Conservation (phyloP, 2,888 invertebrate species). For the Tineola bisselliella region DNA sequence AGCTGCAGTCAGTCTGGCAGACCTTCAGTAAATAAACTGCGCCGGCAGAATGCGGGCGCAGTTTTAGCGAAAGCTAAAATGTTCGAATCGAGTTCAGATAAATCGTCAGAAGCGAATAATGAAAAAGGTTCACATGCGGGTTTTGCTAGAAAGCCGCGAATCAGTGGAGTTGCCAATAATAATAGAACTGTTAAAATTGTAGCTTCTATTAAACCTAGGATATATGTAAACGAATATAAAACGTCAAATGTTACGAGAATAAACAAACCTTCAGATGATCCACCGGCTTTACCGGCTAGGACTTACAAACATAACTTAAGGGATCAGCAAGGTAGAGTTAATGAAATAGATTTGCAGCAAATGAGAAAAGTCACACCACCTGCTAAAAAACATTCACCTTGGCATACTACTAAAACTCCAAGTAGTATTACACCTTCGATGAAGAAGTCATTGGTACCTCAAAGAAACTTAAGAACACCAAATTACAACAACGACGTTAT, state of each 20-base stretch:
- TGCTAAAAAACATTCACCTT: conserved; percentile 41
- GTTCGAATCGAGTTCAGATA: conserved; percentile 71
- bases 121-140: conserved; percentile 38
- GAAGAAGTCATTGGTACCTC: conserved; percentile 68
- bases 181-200: conserved; percentile 1
- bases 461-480: conserved; percentile 63
- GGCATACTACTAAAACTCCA: conserved; percentile 28
- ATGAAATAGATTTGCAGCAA: conserved; percentile 31
- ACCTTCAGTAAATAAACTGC: conserved; percentile 76
- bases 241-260: not conserved
- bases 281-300: conserved; percentile 24
- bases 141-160: conserved; percentile 54
- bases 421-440: conserved; percentile 61
- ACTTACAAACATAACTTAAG: conserved; percentile 22
- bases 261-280: conserved; percentile 15
- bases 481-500: conserved; percentile 37
- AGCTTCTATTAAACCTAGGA: not conserved
- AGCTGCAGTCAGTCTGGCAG: conserved; percentile 65
- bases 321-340: conserved; percentile 29
- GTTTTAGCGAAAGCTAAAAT: conserved; percentile 81
- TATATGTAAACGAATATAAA: not conserved
- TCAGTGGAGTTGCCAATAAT: conserved; percentile 24
- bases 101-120: conserved; percentile 43
- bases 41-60: conserved; percentile 81
- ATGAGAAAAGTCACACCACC: conserved; percentile 40